A percentile compares a stretch with the other conserved stretches of the same genome.
Evolutionary conservation across 1,140 invertebrate species (phyloP).

Genomic region (Frieseomelitta varia): DNA sequence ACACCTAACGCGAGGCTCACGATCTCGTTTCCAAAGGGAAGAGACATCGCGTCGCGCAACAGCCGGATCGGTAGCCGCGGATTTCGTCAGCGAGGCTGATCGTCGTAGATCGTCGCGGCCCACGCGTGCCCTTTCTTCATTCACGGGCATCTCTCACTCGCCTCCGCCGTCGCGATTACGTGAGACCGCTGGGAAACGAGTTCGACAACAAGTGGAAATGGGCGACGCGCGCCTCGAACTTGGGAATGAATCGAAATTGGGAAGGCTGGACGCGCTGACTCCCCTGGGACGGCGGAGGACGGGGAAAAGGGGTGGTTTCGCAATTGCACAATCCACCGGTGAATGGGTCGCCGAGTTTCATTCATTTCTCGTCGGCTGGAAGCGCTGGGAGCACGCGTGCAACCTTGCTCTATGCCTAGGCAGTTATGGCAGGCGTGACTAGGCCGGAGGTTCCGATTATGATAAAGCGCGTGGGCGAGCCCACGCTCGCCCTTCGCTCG

Average conservation of each 20-base stretch:
- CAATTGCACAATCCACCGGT: conserved; percentile 41
- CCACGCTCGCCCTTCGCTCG: conserved; percentile 68
- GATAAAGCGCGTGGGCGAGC: conserved; percentile 65
- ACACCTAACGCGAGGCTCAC: neutral
- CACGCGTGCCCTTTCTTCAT: conserved; percentile 49
- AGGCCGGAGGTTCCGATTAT: conserved; percentile 68
- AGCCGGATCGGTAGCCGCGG: conserved; percentile 4
- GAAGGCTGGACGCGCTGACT: neutral
- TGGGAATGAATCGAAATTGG: conserved; percentile 3
- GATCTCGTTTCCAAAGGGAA: conserved; percentile 1
- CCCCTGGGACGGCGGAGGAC: neutral
- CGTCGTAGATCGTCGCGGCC: conserved; percentile 3
- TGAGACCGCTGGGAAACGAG: neutral
- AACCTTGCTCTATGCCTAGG: conserved; percentile 65
- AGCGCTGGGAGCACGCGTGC: conserved; percentile 32
- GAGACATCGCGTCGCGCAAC: neutral
- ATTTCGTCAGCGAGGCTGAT: conserved; percentile 3
- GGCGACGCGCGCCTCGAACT: neutral
- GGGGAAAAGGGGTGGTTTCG: conserved; percentile 52
- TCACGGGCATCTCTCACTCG: neutral
- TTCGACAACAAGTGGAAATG: neutral
- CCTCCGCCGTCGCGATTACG: neutral
- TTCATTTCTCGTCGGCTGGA: conserved; percentile 51
- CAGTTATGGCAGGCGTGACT: conserved; percentile 65
- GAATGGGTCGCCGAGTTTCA: conserved; percentile 56